These are phyloP conservation scores for Melanotus villosus DNA, from an alignment of 2,888 invertebrate genomes.

Conservation along the genomic window DNA sequence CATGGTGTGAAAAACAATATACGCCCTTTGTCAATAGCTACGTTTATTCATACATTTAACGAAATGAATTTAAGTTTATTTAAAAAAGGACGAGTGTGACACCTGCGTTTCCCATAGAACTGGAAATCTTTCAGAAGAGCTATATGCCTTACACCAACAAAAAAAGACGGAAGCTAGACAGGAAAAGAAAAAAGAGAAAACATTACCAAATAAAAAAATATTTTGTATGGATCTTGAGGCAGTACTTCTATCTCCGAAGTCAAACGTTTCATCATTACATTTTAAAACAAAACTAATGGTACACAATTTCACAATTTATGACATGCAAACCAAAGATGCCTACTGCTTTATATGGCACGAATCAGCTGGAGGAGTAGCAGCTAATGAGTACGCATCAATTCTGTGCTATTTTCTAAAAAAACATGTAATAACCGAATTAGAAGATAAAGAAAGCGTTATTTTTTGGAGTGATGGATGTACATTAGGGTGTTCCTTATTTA, in stretches of 20 bases:
- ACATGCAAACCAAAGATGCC: constrained; percentile 12
- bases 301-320: constrained; percentile 9
- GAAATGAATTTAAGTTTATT: no score
- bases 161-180: no score
- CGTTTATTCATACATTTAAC: no score
- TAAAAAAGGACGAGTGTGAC: constrained; percentile 13
- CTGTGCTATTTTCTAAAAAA: no score
- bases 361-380: neutral
- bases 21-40: neutral
- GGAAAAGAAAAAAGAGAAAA: constrained; percentile 8
- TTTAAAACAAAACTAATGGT: constrained; percentile 18
- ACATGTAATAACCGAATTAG: no score
- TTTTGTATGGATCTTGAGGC: constrained; percentile 20
- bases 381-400: no score
- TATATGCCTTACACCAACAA: neutral
- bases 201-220: constrained; percentile 3
- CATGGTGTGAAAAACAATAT: neutral
- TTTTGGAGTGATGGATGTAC: no score
- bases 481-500: no score
- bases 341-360: no score
- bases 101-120: no score
- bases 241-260: no score
- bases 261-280: constrained; percentile 7
- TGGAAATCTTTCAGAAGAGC: neutral
- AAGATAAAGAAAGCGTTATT: no score